Percentiles rank a stretch among this genome's conserved stretches.
These are phyloP conservation scores for Melipona bicolor DNA, from an alignment of 2,888 invertebrate genomes.

Conservation along the genomic window DNA sequence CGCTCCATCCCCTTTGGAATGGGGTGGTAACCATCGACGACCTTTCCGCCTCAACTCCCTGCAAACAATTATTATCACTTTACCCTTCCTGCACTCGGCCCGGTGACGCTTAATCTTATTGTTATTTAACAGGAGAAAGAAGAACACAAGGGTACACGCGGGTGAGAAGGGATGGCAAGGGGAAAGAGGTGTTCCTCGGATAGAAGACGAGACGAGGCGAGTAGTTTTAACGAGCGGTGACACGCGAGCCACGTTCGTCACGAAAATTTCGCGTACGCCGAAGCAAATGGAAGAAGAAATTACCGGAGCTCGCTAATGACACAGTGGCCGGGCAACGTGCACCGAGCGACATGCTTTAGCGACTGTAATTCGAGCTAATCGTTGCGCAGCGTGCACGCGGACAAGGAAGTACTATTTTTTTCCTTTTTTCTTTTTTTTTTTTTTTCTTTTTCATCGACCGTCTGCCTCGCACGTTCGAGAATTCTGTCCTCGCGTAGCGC, in stretches of 20 bases:
- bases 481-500: too few relatives aligned
- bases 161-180: not conserved
- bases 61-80: constrained; percentile 70
- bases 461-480: not conserved
- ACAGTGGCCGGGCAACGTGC: constrained; percentile 15
- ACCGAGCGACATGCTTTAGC: constrained; percentile 22
- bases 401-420: not conserved
- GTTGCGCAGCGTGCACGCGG: constrained; percentile 1
- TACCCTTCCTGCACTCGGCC: constrained; percentile 55
- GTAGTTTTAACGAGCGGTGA: constrained; percentile 57
- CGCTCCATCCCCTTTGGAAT: constrained; percentile 33
- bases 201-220: constrained; percentile 2
- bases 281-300: constrained; percentile 55
- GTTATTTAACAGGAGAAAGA: constrained; percentile 50
- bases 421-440: not conserved
- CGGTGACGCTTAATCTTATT: constrained; percentile 66
- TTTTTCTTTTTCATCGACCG: not conserved
- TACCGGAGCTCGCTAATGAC: constrained; percentile 39
- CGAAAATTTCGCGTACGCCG: constrained; percentile 46
- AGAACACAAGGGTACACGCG: constrained; percentile 4
- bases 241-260: constrained; percentile 50
- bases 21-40: constrained; percentile 67
- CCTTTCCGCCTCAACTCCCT: constrained; percentile 62
- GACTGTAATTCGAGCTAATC: constrained; percentile 38
- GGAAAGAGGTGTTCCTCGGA: constrained; percentile 1